Conservation (phyloP, 2,888 invertebrate species). For the Caenorhabditis sulstoni region DNA sequence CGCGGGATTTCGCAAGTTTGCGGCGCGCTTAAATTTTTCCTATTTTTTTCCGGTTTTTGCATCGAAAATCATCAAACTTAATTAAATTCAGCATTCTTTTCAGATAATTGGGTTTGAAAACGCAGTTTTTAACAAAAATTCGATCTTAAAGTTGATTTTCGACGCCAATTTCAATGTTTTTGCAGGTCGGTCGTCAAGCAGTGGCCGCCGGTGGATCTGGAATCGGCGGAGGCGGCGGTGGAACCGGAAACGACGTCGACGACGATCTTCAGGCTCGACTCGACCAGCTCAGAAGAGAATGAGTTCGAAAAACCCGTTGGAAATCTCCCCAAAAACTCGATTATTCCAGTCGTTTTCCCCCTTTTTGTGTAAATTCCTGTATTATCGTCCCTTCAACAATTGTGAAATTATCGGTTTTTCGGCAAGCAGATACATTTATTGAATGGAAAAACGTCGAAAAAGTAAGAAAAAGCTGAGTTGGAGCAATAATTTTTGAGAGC, state of each 20-base stretch:
- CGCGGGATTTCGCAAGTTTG: too few relatives aligned
- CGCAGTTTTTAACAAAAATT: too few relatives aligned
- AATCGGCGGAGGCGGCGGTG: constrained; percentile 36
- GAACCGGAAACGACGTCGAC: constrained; percentile 85
- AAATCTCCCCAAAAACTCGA: neutral
- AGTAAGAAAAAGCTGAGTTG: too few relatives aligned
- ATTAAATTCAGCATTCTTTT: too few relatives aligned
- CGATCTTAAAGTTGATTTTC: too few relatives aligned
- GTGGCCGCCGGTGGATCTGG: constrained; percentile 55
- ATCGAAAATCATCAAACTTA: too few relatives aligned
- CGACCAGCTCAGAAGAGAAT: constrained; percentile 67
- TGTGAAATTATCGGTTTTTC: too few relatives aligned
- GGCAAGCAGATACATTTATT: constrained; percentile 5
- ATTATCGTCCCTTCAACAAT: neutral
- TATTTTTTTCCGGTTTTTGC: too few relatives aligned
- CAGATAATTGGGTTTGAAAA: too few relatives aligned
- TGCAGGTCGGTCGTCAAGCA: constrained; percentile 80
- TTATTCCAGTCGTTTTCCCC: neutral
- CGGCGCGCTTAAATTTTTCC: too few relatives aligned
- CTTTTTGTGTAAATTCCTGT: neutral
- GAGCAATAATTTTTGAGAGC: constrained; percentile 2
- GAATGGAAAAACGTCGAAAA: too few relatives aligned
- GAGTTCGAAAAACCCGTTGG: neutral
- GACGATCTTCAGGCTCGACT: constrained; percentile 87
- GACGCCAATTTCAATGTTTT: too few relatives aligned